A percentile compares a stretch with the other conserved stretches of the same genome.
These are phyloP conservation scores for Dicranocentrus wangi DNA, from an alignment of 2,888 invertebrate genomes.

Conservation along the genomic window DNA sequence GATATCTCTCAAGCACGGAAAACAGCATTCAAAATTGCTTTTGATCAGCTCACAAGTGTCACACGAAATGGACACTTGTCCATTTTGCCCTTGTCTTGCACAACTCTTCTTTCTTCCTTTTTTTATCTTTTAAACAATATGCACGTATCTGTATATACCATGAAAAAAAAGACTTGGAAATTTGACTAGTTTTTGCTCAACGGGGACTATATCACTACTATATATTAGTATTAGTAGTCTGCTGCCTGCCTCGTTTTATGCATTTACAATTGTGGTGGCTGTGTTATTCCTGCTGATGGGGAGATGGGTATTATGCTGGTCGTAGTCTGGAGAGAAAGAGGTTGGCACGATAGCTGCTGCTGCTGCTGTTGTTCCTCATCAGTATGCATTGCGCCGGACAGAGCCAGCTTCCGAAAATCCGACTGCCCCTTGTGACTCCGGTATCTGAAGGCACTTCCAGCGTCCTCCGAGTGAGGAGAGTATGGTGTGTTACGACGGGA, in stretches of 20 bases:
- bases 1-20: neutral
- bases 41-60: slow-evolving; percentile 36
- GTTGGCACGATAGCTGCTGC: slow-evolving; percentile 24
- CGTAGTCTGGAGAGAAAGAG: slow-evolving; percentile 28
- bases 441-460: slow-evolving; percentile 55
- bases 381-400: slow-evolving; percentile 52
- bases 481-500: slow-evolving; percentile 23
- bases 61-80: slow-evolving; percentile 29
- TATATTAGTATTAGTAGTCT: too few species aligned
- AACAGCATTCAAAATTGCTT: slow-evolving; percentile 16
- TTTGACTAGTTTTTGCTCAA: too few species aligned
- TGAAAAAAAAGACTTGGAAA: too few species aligned
- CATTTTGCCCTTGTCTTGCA: slow-evolving; percentile 29
- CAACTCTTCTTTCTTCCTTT: neutral
- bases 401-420: slow-evolving; percentile 60
- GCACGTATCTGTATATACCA: too few species aligned
- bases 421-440: slow-evolving; percentile 57
- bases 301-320: too few species aligned
- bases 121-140: neutral
- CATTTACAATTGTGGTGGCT: slow-evolving; percentile 41
- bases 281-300: slow-evolving; percentile 22
- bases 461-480: slow-evolving; percentile 51
- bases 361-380: slow-evolving; percentile 33
- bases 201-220: slow-evolving; percentile 7
- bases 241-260: slow-evolving; percentile 29